A percentile compares a stretch with the other conserved stretches of the same genome.
Evolutionary conservation across 2,797 vertebrate species (phyloP).

Genomic region (Pitangus sulphuratus): DNA sequence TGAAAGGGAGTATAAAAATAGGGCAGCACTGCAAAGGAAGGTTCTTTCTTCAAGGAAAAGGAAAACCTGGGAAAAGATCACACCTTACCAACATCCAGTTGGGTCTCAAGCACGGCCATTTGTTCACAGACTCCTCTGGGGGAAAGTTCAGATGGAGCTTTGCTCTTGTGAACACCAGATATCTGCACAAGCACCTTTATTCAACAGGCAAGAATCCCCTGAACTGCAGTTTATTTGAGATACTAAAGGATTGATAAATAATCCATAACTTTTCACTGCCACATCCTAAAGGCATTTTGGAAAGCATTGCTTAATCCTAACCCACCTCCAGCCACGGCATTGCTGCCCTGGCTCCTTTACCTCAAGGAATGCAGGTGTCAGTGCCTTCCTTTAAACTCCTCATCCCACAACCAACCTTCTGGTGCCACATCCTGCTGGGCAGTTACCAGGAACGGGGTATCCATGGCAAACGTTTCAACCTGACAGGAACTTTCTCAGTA

Average conservation of each 20-base stretch:
- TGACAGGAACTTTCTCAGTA: neutral
- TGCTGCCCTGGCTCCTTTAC: neutral
- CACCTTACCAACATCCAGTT: neutral
- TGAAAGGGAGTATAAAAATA: neutral
- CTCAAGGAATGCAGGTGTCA: neutral
- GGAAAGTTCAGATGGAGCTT: neutral
- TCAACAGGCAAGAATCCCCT: neutral
- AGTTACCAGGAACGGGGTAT: neutral
- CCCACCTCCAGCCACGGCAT: accelerated
- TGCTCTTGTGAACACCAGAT: neutral
- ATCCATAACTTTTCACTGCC: neutral
- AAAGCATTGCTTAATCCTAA: neutral
- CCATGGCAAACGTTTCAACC: neutral
- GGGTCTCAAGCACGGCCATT: neutral
- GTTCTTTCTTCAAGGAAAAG: neutral
- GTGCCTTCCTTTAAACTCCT: neutral
- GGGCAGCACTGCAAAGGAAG: neutral
- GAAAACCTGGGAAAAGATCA: neutral
- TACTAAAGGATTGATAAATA: neutral
- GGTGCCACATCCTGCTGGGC: neutral
- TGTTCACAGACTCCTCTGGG: neutral
- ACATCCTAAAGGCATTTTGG: neutral
- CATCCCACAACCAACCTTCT: neutral
- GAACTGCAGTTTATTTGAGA: neutral
- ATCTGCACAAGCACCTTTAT: neutral